Conservation (phyloP, 1,140 invertebrate species). For the Drosophila grimshawi region DNA sequence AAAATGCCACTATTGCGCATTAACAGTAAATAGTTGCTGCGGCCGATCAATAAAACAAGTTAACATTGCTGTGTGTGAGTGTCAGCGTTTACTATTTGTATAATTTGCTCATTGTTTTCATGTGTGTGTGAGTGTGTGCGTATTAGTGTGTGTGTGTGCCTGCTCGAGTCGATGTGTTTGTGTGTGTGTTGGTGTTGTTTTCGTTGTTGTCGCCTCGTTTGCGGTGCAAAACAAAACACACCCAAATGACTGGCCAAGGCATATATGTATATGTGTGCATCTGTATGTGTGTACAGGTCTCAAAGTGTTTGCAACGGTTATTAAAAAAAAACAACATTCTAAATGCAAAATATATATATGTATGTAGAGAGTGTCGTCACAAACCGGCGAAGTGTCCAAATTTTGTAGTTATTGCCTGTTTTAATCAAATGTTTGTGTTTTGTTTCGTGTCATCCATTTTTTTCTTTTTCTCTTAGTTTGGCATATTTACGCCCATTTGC, state of each 20-base stretch:
- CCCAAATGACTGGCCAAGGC: conserved; percentile 38
- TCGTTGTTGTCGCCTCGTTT: conserved; percentile 39
- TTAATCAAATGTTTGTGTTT: neutral
- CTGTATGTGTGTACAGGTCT: neutral
- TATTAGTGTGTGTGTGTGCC: conserved; percentile 11
- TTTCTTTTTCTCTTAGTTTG: conserved; percentile 16
- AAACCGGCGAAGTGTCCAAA: conserved; percentile 39
- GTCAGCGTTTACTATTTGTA: conserved; percentile 39
- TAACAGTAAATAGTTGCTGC: conserved; percentile 34
- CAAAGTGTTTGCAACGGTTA: neutral
- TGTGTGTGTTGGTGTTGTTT: conserved; percentile 27
- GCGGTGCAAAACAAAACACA: conserved; percentile 60
- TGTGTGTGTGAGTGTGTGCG: conserved; percentile 10
- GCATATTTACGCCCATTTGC: conserved; percentile 44
- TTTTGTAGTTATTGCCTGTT: neutral
- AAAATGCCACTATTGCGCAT: conserved; percentile 37
- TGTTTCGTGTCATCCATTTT: neutral
- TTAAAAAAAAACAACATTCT: neutral
- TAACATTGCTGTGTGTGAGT: conserved; percentile 39
- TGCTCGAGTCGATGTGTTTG: neutral
- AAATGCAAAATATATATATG: neutral
- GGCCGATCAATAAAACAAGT: conserved; percentile 10
- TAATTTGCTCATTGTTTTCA: conserved; percentile 50
- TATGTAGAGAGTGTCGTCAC: neutral
- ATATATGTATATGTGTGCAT: neutral